A percentile compares a stretch with the other conserved stretches of the same genome.
Conservation (phyloP, 1,140 invertebrate genomes). For the Halictus rubicundus region DNA sequence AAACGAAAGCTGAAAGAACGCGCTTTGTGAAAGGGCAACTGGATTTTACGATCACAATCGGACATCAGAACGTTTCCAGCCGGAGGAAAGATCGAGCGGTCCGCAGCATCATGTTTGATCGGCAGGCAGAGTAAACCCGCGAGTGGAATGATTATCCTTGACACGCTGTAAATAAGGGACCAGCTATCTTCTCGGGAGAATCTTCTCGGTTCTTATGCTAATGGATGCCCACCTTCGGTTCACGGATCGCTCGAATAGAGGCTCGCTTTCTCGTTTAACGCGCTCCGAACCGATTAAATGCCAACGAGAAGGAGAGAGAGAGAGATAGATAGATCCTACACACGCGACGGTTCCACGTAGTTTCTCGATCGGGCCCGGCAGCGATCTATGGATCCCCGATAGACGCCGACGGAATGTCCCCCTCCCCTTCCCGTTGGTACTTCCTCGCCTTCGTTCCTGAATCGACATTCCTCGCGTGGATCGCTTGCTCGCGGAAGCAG, state of each 20-base stretch:
- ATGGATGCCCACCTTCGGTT: slow-evolving; percentile 48
- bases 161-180: slow-evolving; percentile 57
- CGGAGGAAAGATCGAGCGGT: background rate
- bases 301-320: background rate
- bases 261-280: slow-evolving; percentile 12
- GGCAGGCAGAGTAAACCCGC: background rate
- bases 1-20: too few species aligned
- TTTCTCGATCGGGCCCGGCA: background rate
- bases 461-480: background rate
- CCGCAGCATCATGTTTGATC: slow-evolving; percentile 12
- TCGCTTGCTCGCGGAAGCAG: background rate
- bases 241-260: slow-evolving; percentile 10
- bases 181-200: slow-evolving; percentile 42
- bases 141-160: slow-evolving; percentile 42
- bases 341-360: background rate
- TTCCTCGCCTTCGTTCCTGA: background rate
- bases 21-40: too few species aligned
- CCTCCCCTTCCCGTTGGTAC: too few species aligned
- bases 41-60: background rate
- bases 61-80: too few species aligned
- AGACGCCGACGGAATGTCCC: slow-evolving; percentile 16
- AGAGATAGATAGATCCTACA: too few species aligned
- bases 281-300: slow-evolving; percentile 38
- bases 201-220: slow-evolving; percentile 58
- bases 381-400: slow-evolving; percentile 49